A percentile compares a stretch with the other conserved stretches of the same genome.
phyloP scores from a whole-genome alignment of 1,140 invertebrate species.

The Apis laboriosa region DNA sequence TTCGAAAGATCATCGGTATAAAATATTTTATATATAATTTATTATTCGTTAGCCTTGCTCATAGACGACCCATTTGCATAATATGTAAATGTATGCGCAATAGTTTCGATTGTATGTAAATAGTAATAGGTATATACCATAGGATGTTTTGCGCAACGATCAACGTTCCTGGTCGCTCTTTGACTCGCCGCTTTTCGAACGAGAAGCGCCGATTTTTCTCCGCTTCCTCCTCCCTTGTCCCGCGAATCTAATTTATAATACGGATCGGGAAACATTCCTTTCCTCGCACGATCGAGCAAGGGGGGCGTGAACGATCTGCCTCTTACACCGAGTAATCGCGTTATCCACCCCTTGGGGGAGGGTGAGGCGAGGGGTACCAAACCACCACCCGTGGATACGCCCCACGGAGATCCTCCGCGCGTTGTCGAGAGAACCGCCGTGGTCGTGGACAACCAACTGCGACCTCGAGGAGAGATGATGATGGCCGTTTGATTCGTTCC shows the following conservation, averaged over 20 bases:
- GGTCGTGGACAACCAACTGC: no score
- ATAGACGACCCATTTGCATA: constrained; percentile 55
- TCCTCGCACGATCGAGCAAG: no score
- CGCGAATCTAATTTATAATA: constrained; percentile 30
- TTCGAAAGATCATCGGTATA: background rate
- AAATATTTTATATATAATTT: constrained; percentile 60
- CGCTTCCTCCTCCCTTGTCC: background rate
- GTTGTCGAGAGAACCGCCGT: no score
- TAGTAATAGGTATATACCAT: constrained; percentile 58
- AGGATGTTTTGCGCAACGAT: constrained; percentile 57
- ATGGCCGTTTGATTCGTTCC: no score
- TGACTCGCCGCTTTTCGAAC: background rate
- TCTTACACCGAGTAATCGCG: constrained; percentile 73
- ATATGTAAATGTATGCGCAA: constrained; percentile 66
- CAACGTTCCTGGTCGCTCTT: constrained; percentile 38
- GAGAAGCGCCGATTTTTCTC: background rate
- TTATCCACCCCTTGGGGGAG: constrained; percentile 20
- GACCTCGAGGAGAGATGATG: no score
- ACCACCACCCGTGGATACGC: constrained; percentile 41
- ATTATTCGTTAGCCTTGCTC: constrained; percentile 60
- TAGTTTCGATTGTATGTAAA: constrained; percentile 69
- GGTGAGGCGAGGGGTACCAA: constrained; percentile 25
- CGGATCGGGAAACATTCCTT: no score
- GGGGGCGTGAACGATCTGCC: constrained; percentile 65
- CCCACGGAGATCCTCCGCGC: constrained; percentile 29